Evolutionary conservation across 2,888 invertebrate genomes (phyloP).

Genomic region (Cacoxenus indagator): DNA sequence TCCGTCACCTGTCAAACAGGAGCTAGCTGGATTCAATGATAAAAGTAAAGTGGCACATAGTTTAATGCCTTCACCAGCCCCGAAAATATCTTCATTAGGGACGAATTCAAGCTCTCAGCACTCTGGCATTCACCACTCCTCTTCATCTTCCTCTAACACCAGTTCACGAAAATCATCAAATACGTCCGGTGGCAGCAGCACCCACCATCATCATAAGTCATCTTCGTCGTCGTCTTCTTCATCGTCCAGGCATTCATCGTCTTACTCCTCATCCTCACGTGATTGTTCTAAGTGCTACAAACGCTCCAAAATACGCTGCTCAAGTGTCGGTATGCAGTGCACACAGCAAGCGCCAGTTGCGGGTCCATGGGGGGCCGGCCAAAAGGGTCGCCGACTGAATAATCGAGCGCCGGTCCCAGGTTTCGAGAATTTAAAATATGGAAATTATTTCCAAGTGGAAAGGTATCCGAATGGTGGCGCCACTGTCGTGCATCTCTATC

Average conservation of each 20-base stretch:
- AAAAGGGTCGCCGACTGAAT: conserved; percentile 36
- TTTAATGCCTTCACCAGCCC: conserved; percentile 59
- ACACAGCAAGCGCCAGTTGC: conserved; percentile 50
- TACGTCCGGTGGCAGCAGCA: conserved; percentile 24
- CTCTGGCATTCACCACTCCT: conserved; percentile 51
- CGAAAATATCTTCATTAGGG: conserved; percentile 42
- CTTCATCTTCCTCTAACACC: conserved; percentile 36
- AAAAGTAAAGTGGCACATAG: conserved; percentile 21
- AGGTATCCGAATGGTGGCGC: conserved; percentile 96
- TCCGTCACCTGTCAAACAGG: conserved; percentile 26
- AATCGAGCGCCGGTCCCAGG: conserved; percentile 46
- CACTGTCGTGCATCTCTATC: conserved; percentile 89
- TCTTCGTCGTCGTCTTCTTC: conserved; percentile 40
- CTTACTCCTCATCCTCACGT: conserved; percentile 57
- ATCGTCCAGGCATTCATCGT: conserved; percentile 48
- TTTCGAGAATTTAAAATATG: conserved; percentile 75
- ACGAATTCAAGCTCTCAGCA: conserved; percentile 27
- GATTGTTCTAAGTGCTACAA: conserved; percentile 79
- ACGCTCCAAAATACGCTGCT: conserved; percentile 79
- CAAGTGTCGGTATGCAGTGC: conserved; percentile 82
- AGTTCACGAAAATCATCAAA: conserved; percentile 3
- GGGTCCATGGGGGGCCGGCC: conserved; percentile 45
- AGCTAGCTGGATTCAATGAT: conserved; percentile 21
- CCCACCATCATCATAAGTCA: conserved; percentile 3
- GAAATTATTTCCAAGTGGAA: conserved; percentile 87